These are phyloP conservation scores for Rhombomys opimus DNA, from an alignment of 2,113 vertebrate genomes.

Conservation along the genomic window DNA sequence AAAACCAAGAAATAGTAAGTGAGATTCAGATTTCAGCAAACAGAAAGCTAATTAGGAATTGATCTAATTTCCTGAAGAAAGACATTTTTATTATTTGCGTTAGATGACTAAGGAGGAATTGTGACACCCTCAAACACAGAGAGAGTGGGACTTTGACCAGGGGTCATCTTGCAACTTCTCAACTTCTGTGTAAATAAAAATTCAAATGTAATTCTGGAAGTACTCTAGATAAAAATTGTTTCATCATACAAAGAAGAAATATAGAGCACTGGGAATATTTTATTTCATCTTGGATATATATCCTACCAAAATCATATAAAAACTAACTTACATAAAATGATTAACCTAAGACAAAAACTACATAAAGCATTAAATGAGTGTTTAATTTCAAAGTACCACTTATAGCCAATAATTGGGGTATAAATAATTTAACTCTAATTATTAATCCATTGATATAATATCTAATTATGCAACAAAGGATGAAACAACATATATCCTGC, in stretches of 20 bases:
- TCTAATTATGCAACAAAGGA: neutral
- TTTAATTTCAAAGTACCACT: neutral
- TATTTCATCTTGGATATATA: neutral
- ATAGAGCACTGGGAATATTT: neutral
- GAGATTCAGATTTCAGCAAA: constrained; percentile 66
- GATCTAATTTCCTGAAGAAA: constrained; percentile 70
- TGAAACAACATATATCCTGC: neutral
- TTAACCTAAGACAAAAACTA: neutral
- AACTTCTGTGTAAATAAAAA: constrained; percentile 54
- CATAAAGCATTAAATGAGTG: constrained; percentile 29
- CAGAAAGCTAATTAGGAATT: constrained; percentile 67
- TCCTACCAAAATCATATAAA: neutral
- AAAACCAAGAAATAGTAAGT: constrained; percentile 71
- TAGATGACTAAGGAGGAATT: constrained; percentile 48
- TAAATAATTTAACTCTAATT: neutral
- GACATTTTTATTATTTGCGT: constrained; percentile 73
- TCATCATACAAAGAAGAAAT: neutral
- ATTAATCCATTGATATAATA: neutral
- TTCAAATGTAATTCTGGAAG: neutral
- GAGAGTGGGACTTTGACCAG: constrained; percentile 8
- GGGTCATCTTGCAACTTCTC: constrained; percentile 3
- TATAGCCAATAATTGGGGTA: neutral
- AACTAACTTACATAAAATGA: neutral
- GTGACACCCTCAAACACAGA: constrained; percentile 24
- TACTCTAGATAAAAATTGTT: constrained; percentile 41